Percentiles rank a stretch among this genome's conserved stretches.
These are phyloP conservation scores for Podarcis lilfordi DNA, from an alignment of 2,797 vertebrate genomes.

Conservation along the genomic window DNA sequence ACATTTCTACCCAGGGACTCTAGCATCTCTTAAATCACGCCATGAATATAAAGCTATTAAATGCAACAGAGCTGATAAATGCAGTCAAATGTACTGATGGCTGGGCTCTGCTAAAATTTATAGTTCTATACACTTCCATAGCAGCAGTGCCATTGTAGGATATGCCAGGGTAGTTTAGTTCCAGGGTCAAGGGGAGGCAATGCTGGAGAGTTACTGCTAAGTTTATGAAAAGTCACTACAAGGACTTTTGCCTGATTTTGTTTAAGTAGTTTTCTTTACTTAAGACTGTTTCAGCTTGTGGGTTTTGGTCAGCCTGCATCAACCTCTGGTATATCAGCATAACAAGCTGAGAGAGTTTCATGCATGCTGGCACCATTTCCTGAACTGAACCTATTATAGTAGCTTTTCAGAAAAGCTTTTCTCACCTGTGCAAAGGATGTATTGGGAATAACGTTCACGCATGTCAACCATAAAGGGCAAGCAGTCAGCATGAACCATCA, in stretches of 20 bases:
- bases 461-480: not conserved
- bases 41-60: conserved; percentile 54
- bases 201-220: not conserved
- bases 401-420: not conserved
- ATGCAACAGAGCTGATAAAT: conserved; percentile 39
- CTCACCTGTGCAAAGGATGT: not conserved
- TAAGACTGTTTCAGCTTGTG: no score
- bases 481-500: not conserved
- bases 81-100: conserved; percentile 45
- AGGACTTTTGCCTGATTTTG: not conserved
- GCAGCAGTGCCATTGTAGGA: not conserved
- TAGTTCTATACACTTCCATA: conserved; percentile 24
- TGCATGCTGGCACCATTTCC: not conserved
- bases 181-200: not conserved
- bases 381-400: not conserved
- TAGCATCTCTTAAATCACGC: conserved; percentile 38
- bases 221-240: conserved; percentile 32
- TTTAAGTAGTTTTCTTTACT: no score
- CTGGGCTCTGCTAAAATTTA: conserved; percentile 46
- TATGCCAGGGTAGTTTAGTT: not conserved
- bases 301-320: no score
- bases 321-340: no score
- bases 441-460: no score
- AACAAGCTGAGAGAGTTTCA: not conserved
- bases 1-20: no score